These are phyloP conservation scores for Poeciliopsis presidionis DNA, from an alignment of 2,797 vertebrate species.

Conservation along the genomic window DNA sequence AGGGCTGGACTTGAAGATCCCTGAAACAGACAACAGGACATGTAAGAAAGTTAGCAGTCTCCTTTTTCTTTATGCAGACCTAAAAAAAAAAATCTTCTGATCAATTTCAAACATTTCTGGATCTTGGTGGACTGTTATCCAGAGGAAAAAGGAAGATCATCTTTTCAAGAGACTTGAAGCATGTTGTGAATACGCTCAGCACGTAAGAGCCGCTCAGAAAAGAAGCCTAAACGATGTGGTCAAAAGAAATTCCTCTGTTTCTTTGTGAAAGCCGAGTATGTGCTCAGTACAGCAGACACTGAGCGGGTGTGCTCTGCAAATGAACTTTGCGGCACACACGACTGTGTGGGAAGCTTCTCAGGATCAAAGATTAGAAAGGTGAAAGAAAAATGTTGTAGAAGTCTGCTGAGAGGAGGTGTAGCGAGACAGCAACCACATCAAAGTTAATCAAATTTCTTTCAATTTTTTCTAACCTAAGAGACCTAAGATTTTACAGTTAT, in stretches of 20 bases:
- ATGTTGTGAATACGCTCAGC: constrained; percentile 2
- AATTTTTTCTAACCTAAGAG: not conserved
- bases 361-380: constrained; percentile 28
- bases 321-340: constrained; percentile 42
- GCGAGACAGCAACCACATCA: not conserved
- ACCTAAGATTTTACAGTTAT: not conserved
- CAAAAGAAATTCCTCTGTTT: constrained; percentile 29
- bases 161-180: constrained; percentile 4
- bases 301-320: constrained; percentile 2
- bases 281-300: constrained; percentile 83
- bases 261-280: constrained; percentile 77
- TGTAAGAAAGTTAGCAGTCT: no score
- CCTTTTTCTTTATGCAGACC: not conserved
- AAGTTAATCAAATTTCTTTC: not conserved
- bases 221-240: constrained; percentile 24
- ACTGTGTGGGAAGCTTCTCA: constrained; percentile 18
- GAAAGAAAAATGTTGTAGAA: constrained; percentile 27
- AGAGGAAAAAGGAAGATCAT: not conserved
- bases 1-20: no score
- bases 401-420: not conserved
- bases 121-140: not conserved
- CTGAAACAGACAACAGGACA: no score
- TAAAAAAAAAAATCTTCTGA: not conserved
- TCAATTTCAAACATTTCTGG: not conserved
- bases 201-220: constrained; percentile 18